Conservation (phyloP, 2,888 invertebrate genomes). For the Nymphalis urticae region DNA sequence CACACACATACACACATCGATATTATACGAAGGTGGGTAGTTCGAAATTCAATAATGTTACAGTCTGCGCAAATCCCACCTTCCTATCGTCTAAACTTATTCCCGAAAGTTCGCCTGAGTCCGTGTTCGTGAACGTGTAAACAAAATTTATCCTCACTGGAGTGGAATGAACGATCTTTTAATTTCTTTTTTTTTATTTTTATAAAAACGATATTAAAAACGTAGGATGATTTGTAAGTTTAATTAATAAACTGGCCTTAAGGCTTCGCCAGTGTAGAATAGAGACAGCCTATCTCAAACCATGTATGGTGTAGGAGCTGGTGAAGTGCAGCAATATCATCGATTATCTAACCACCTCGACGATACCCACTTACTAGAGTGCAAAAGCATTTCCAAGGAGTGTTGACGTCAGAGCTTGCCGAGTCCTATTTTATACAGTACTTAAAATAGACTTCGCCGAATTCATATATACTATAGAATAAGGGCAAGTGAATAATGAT, state of each 20-base stretch:
- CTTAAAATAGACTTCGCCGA: too few species aligned
- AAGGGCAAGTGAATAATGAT: too few species aligned
- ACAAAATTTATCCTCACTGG: slow-evolving; percentile 36
- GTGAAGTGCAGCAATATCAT: too few species aligned
- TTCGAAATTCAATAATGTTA: slow-evolving; percentile 36
- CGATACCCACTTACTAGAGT: too few species aligned
- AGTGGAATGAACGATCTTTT: slow-evolving; percentile 25
- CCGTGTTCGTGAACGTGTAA: slow-evolving; percentile 38
- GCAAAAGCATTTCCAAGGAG: too few species aligned
- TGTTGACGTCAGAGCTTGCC: too few species aligned
- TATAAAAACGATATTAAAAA: too few species aligned
- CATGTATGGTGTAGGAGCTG: too few species aligned
- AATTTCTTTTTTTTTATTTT: background rate
- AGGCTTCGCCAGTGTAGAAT: background rate
- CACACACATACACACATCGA: slow-evolving; percentile 1
- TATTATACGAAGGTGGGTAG: slow-evolving; percentile 22
- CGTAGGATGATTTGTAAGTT: background rate
- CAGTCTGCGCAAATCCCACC: slow-evolving; percentile 33
- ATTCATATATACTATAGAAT: too few species aligned
- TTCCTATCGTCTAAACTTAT: slow-evolving; percentile 45
- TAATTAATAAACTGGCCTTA: background rate
- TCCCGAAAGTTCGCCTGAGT: slow-evolving; percentile 38
- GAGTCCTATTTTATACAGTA: too few species aligned
- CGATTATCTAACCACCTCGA: too few species aligned
- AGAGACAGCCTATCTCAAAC: too few species aligned